Percentiles rank a stretch among this genome's conserved stretches.
These are phyloP conservation scores for Dermatemys mawii DNA, from an alignment of 2,113 vertebrate genomes.

Conservation along the genomic window DNA sequence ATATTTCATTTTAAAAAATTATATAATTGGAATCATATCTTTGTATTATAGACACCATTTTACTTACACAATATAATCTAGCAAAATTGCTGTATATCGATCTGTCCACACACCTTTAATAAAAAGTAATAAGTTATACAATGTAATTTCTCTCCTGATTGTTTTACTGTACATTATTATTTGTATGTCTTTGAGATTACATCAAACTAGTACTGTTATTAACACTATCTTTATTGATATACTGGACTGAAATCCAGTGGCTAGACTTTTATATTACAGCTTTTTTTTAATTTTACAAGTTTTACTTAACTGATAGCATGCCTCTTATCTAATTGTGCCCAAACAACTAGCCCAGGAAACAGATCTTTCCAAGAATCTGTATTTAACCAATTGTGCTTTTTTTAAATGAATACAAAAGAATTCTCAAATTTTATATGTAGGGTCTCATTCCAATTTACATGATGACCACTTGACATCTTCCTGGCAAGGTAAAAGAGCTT, in stretches of 20 bases:
- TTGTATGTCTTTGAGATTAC: not conserved
- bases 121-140: not conserved
- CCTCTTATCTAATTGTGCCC: not conserved
- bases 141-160: slow-evolving; percentile 25
- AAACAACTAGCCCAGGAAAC: not conserved
- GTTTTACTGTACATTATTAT: not conserved
- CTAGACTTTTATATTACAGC: not conserved
- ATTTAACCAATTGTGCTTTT: not conserved
- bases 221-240: not conserved
- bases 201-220: slow-evolving; percentile 5
- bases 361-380: not conserved
- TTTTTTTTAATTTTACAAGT: not conserved
- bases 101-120: not conserved
- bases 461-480: not conserved
- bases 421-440: fast-evolving
- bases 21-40: not conserved
- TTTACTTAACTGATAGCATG: not conserved
- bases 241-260: not conserved
- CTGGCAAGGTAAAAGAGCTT: not conserved
- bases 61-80: slow-evolving; percentile 20
- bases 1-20: not conserved
- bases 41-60: not conserved
- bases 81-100: slow-evolving; percentile 30
- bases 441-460: not conserved
- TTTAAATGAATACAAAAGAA: not conserved